A percentile compares a stretch with the other conserved stretches of the same genome.
Conservation (phyloP, 2,888 invertebrate species). For the Lissonota sp. region DNA sequence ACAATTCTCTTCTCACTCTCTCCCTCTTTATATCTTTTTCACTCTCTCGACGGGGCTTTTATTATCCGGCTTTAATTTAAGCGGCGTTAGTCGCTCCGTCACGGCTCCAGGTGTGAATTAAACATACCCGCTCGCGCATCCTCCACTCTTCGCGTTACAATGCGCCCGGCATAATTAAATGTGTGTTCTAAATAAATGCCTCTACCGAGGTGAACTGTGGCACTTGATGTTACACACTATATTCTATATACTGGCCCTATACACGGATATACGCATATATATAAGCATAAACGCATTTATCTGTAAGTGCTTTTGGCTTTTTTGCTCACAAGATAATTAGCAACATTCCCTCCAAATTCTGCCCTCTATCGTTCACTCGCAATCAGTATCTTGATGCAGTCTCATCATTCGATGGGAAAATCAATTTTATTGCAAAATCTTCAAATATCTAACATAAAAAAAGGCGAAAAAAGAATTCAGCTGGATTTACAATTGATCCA, state of each 20-base stretch:
- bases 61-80: slow-evolving; percentile 84
- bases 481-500: too few relatives aligned
- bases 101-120: slow-evolving; percentile 81
- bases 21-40: slow-evolving; percentile 6
- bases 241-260: not conserved
- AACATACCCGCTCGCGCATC: slow-evolving; percentile 73
- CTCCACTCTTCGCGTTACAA: slow-evolving; percentile 71
- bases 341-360: too few relatives aligned
- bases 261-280: slow-evolving; percentile 3
- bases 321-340: too few relatives aligned
- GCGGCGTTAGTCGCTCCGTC: slow-evolving; percentile 81
- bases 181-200: slow-evolving; percentile 80
- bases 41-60: slow-evolving; percentile 75
- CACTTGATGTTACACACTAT: slow-evolving; percentile 38
- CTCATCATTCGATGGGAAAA: too few relatives aligned
- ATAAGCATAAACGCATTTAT: slow-evolving; percentile 18
- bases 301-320: slow-evolving; percentile 9
- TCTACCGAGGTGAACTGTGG: slow-evolving; percentile 52
- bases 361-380: too few relatives aligned
- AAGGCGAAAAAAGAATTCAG: too few relatives aligned
- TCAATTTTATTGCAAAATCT: too few relatives aligned
- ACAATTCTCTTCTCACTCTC: slow-evolving; percentile 24
- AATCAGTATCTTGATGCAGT: too few relatives aligned
- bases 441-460: too few relatives aligned
- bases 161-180: slow-evolving; percentile 80